Percentiles rank a stretch among this genome's conserved stretches.
Conservation (phyloP, 30 jellyfish, hydroid and myxozoan species). For the Phacellophora camtschatica region DNA sequence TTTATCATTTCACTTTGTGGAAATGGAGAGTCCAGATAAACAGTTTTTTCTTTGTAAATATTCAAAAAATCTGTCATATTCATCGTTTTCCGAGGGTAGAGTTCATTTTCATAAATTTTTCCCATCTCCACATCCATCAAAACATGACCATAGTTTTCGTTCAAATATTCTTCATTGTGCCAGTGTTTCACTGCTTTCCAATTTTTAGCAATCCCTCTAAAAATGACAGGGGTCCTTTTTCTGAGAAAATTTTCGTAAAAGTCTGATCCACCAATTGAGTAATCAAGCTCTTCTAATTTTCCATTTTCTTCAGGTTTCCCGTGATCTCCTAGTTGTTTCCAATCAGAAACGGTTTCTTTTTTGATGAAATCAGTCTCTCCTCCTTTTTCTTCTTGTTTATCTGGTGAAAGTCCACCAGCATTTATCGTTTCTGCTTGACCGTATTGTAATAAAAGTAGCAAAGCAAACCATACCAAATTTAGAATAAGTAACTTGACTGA, state of each 20-base stretch:
- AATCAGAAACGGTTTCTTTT: no score
- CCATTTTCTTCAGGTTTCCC: conserved; percentile 58
- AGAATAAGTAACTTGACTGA: no score
- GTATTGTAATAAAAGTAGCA: no score
- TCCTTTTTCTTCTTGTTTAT: no score
- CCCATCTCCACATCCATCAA: conserved; percentile 85
- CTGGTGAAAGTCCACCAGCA: no score
- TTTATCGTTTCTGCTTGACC: no score
- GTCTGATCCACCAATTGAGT: conserved; percentile 85
- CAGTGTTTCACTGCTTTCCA: conserved; percentile 89
- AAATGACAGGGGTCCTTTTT: conserved; percentile 77
- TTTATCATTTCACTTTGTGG: conserved; percentile 88
- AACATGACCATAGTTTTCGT: conserved; percentile 71
- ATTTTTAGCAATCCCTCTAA: conserved; percentile 85
- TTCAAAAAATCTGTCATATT: conserved; percentile 74
- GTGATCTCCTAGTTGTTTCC: conserved; percentile 87
- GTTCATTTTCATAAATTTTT: conserved; percentile 55
- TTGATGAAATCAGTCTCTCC: no score
- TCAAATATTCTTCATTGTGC: conserved; percentile 78
- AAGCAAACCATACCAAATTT: no score
- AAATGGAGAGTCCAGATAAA: conserved; percentile 90
- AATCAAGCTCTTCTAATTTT: conserved; percentile 72
- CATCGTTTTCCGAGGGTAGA: conserved; percentile 82
- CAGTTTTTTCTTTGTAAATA: conserved; percentile 52
- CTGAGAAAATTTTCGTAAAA: conserved; percentile 81